Evolutionary conservation across 1,140 invertebrate genomes (phyloP).

Genomic region (Aporrectodea caliginosa): DNA sequence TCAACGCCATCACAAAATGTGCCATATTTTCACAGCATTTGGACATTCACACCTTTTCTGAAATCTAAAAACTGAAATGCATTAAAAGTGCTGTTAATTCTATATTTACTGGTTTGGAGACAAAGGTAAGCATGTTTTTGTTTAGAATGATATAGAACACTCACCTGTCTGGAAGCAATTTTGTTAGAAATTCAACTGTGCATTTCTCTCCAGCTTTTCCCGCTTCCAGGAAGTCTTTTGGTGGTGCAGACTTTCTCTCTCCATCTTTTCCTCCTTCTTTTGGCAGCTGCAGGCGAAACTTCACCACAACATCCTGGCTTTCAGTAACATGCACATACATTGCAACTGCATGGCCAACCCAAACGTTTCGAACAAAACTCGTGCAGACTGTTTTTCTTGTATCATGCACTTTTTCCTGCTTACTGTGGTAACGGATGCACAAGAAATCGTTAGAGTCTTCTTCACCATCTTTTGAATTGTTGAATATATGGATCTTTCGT

Average conservation of each 20-base stretch:
- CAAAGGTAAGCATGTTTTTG: too few relatives aligned
- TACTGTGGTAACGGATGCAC: slow-evolving; percentile 43
- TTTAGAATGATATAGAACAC: too few relatives aligned
- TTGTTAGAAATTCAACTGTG: slow-evolving; percentile 45
- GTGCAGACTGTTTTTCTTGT: slow-evolving; percentile 36
- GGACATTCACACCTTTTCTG: not conserved
- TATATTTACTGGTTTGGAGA: too few relatives aligned
- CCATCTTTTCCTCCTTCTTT: too few relatives aligned
- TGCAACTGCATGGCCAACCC: slow-evolving; percentile 46
- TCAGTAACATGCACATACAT: slow-evolving; percentile 25
- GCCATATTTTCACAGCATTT: not conserved
- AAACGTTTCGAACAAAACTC: slow-evolving; percentile 38
- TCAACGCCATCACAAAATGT: too few relatives aligned
- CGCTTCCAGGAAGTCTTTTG: not conserved
- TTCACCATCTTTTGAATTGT: slow-evolving; percentile 34
- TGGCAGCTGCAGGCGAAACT: slow-evolving; percentile 38
- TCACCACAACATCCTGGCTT: slow-evolving; percentile 34
- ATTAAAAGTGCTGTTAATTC: too few relatives aligned
- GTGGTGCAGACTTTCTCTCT: slow-evolving; percentile 29
- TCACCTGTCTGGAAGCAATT: slow-evolving; percentile 41
- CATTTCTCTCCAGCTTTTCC: slow-evolving; percentile 30
- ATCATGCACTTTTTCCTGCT: slow-evolving; percentile 35
- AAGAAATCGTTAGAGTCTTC: slow-evolving; percentile 41
- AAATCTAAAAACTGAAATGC: too few relatives aligned
- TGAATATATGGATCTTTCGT: slow-evolving; percentile 39